A percentile compares a stretch with the other conserved stretches of the same genome.
phyloP scores from a whole-genome alignment of 2,797 vertebrate species.

The Lacerta bilineata region DNA sequence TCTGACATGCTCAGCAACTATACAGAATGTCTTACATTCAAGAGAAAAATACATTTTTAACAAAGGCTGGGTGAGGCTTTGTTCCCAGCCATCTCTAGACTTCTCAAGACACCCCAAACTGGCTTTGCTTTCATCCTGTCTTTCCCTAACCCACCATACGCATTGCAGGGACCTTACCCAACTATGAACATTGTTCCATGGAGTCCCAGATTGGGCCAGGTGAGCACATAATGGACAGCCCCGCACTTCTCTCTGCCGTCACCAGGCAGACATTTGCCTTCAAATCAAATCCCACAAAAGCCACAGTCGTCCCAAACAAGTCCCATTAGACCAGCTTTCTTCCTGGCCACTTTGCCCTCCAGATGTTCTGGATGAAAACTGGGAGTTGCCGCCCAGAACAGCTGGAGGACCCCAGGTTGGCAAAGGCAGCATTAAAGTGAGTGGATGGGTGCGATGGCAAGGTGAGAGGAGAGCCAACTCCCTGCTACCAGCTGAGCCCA shows the following conservation, averaged over 20 bases:
- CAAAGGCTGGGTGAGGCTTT: not conserved
- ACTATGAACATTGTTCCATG: not conserved
- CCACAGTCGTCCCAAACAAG: not conserved
- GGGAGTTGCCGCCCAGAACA: too few species aligned
- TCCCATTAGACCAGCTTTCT: too few species aligned
- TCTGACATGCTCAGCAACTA: not conserved
- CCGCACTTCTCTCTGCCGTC: not conserved
- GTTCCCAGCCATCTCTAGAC: not conserved
- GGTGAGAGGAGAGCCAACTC: not conserved
- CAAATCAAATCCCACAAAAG: not conserved
- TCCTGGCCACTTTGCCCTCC: too few species aligned
- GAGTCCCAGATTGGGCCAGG: not conserved
- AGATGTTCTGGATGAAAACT: too few species aligned
- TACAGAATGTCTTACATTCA: not conserved
- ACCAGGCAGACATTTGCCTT: not conserved
- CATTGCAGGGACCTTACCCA: not conserved
- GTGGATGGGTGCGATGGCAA: not conserved
- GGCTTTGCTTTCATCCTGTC: not conserved
- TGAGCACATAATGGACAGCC: not conserved
- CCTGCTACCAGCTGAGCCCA: too few species aligned
- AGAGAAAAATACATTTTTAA: not conserved
- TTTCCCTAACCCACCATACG: not conserved
- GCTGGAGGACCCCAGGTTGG: too few species aligned
- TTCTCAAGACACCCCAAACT: not conserved
- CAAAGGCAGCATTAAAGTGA: not conserved